A percentile compares a stretch with the other conserved stretches of the same genome.
These are phyloP conservation scores for Tor tambroides DNA, from an alignment of 2,113 vertebrate genomes.

Conservation along the genomic window DNA sequence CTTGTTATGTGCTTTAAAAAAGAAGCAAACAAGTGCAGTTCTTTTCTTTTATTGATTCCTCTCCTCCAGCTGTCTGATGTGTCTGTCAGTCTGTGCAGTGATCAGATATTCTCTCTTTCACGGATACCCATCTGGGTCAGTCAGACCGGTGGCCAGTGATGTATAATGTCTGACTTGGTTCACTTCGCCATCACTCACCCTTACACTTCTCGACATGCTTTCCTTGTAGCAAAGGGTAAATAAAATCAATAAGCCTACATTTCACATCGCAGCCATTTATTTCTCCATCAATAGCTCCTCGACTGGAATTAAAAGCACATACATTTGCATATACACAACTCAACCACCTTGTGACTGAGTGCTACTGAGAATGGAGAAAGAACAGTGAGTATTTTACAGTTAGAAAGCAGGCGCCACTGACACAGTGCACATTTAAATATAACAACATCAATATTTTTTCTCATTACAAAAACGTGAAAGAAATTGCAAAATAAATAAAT, in stretches of 20 bases:
- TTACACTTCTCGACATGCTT: constrained; percentile 58
- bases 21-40: background rate
- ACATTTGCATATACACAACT: constrained; percentile 34
- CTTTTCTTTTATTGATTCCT: background rate
- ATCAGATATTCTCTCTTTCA: constrained; percentile 22
- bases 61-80: background rate
- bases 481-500: background rate
- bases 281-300: constrained; percentile 59
- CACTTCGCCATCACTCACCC: constrained; percentile 59
- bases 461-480: background rate
- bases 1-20: background rate
- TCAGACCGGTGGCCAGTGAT: constrained; percentile 46
- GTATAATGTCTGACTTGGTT: constrained; percentile 44
- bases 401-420: background rate
- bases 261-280: constrained; percentile 62
- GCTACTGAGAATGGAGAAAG: background rate
- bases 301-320: constrained; percentile 45
- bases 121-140: constrained; percentile 24
- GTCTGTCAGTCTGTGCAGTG: background rate
- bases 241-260: constrained; percentile 67
- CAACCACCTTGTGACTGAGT: background rate
- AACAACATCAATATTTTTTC: background rate
- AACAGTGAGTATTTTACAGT: background rate
- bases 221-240: constrained; percentile 44
- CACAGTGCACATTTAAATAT: background rate